Evolutionary conservation across 2,113 vertebrate species (phyloP).

Genomic region (Mirza zaza): DNA sequence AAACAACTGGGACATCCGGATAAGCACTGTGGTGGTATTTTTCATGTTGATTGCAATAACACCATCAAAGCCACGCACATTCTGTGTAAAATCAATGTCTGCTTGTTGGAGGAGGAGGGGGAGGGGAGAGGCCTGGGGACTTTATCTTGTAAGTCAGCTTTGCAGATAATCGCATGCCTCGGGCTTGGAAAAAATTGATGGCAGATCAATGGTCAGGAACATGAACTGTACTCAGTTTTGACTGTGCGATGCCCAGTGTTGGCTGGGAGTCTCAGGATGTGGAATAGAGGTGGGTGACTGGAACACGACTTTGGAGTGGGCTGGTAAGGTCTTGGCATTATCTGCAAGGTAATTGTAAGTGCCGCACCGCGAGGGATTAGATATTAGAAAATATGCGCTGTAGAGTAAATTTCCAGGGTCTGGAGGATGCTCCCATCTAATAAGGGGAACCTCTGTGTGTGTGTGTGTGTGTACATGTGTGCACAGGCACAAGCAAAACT

Average conservation of each 20-base stretch:
- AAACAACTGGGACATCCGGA: conserved; percentile 78
- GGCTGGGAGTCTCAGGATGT: neutral
- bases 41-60: conserved; percentile 85
- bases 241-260: neutral
- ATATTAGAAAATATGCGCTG: neutral
- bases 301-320: neutral
- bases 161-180: conserved; percentile 79
- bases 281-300: neutral
- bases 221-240: conserved; percentile 47
- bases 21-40: conserved; percentile 78
- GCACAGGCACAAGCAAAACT: neutral
- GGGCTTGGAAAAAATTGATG: conserved; percentile 75
- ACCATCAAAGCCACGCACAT: conserved; percentile 74
- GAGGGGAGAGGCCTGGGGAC: conserved; percentile 74
- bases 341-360: neutral
- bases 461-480: too few species aligned
- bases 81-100: conserved; percentile 84
- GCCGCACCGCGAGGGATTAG: neutral
- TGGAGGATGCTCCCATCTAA: neutral
- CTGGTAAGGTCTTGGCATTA: neutral
- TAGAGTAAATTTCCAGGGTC: neutral
- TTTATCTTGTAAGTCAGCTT: conserved; percentile 82
- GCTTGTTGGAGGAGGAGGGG: conserved; percentile 36
- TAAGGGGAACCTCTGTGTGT: fast-evolving
- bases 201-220: conserved; percentile 71